Base-by-base conservation (phyloP, 2,797 vertebrate species). In the Rhynchonycteris naso region DNA sequence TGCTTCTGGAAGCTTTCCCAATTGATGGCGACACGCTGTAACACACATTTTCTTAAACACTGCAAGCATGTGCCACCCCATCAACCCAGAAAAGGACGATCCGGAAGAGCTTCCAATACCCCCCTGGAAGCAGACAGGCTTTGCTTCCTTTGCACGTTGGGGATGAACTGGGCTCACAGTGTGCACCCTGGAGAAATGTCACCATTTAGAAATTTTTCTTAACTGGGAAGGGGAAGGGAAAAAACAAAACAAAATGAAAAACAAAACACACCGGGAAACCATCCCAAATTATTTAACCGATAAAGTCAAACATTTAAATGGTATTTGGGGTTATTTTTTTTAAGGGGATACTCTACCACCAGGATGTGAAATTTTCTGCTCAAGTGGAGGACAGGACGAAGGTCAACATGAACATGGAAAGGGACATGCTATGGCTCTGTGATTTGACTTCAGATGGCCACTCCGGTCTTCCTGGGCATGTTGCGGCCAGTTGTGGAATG, bases 331-430 rank as follows among this genome's bases (percentile, higher is more conserved):
- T 61, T 94, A 14, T 90, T 94, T 92, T 56, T 89, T 92, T 91
- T 95, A 71, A 74, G 95, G 94, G 66, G 91, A 16, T 24, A 89
- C 33, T 86, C 91, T 97, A 94, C 88, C 85, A 96, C 96, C 92
- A 96, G 92, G 58, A 95, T 76, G 90, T 54, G 88, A 95, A 91
- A 94, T 95, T 59, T 95, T 80, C 91, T 96, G 94, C 90, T 94
- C 92, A 97, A 95, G 93, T 89, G 95, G 97, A 97, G 95, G 84
- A 94, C 96, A 93, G 97, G 91, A 91, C 65, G 75, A 95, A 95
- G 93, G 76, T 81, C 13, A 83, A 94, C 43, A 94, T 78, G 0
- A 52, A 72, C 97, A 97, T 68, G 69, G 96, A 80, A 97, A 71
- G 81, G 72, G 88, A 96, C 4, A 59, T 79, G 43, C 71, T 82